phyloP scores from a whole-genome alignment of 1,140 invertebrate species.

The Adelges cooleyi region DNA sequence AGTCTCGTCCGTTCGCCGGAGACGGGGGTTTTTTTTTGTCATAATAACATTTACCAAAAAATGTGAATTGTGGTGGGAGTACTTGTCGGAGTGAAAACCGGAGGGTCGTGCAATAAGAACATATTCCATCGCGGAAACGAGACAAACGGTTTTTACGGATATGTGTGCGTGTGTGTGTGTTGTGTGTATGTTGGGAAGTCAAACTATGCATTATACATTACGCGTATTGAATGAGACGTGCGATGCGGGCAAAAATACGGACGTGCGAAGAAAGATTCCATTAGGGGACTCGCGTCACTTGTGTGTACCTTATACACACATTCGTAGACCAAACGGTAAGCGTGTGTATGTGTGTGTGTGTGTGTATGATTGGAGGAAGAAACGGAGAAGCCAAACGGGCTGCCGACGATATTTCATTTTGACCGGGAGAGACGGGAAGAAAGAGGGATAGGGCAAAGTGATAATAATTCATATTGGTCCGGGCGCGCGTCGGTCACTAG shows the following conservation, averaged over 20 bases:
- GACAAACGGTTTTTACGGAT: background rate
- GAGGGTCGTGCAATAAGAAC: too few species aligned
- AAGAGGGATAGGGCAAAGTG: constrained; percentile 16
- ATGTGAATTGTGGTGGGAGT: background rate
- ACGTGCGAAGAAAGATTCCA: constrained; percentile 25
- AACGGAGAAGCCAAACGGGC: too few species aligned
- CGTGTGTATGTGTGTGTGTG: background rate
- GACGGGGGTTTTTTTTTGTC: too few species aligned
- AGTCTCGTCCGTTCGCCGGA: too few species aligned
- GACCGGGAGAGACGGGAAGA: background rate
- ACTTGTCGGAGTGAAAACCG: background rate
- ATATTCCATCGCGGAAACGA: too few species aligned
- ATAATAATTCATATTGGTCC: constrained; percentile 28
- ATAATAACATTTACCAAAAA: too few species aligned
- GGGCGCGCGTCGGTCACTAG: constrained; percentile 22
- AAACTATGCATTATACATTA: constrained; percentile 22
- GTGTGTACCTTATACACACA: background rate
- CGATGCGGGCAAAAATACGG: background rate
- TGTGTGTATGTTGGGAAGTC: too few species aligned
- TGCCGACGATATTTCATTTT: constrained; percentile 20
- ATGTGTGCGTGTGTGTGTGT: too few species aligned
- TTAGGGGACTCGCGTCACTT: background rate
- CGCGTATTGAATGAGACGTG: constrained; percentile 12
- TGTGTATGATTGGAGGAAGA: too few species aligned
- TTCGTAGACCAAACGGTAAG: too few species aligned